A percentile compares a stretch with the other conserved stretches of the same genome.
These are phyloP conservation scores for Trichosurus vulpecula DNA, from an alignment of 2,797 vertebrate species.

Conservation along the genomic window DNA sequence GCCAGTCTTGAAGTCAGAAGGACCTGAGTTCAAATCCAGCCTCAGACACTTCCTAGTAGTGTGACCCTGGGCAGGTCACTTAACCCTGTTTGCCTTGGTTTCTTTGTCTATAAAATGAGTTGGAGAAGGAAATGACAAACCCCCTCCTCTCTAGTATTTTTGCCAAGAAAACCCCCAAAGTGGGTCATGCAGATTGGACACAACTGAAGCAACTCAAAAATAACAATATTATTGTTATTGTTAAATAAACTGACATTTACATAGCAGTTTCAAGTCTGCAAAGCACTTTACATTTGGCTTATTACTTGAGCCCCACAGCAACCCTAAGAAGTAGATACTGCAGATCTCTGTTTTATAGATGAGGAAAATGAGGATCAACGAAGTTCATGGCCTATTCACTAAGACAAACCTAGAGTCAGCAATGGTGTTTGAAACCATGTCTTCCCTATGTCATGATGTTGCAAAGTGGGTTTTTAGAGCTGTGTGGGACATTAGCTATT, in stretches of 20 bases:
- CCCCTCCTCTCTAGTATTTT: not conserved
- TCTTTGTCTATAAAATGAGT: not conserved
- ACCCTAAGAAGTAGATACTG: not conserved
- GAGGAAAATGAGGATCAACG: not conserved
- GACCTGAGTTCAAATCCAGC: too few relatives aligned
- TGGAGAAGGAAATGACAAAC: not conserved
- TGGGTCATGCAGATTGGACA: not conserved
- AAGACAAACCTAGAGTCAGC: not conserved
- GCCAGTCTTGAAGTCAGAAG: too few relatives aligned
- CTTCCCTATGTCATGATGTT: not conserved
- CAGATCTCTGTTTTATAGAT: not conserved
- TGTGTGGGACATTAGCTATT: not conserved
- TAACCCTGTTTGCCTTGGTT: not conserved
- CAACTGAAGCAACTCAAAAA: not conserved
- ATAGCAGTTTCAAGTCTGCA: not conserved
- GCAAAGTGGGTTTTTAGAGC: not conserved
- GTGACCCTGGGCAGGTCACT: not conserved
- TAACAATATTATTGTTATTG: not conserved
- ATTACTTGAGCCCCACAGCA: not conserved
- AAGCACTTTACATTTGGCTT: not conserved
- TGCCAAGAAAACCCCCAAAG: not conserved
- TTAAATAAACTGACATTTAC: not conserved
- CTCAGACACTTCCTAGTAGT: too few relatives aligned
- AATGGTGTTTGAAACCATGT: not conserved
- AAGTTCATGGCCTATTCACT: not conserved